These are phyloP conservation scores for Proteles cristata DNA, from an alignment of 2,113 vertebrate genomes.

Conservation along the genomic window DNA sequence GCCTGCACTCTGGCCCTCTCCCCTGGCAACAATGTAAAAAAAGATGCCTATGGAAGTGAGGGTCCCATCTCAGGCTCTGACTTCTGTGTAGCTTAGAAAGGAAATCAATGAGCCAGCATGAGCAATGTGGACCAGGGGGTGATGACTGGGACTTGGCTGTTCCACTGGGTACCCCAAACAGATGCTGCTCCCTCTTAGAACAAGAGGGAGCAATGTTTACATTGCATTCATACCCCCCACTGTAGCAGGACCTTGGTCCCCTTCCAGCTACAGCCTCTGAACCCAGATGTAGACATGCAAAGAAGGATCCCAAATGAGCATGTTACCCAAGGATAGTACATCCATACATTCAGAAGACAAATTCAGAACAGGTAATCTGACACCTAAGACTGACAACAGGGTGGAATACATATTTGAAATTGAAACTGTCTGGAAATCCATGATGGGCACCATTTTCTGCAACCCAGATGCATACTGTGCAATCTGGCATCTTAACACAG, in stretches of 20 bases:
- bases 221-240: neutral
- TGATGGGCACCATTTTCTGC: neutral
- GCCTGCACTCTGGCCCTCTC: neutral
- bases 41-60: neutral
- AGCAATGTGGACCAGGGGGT: neutral
- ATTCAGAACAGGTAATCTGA: neutral
- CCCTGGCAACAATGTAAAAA: neutral
- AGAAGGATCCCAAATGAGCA: neutral
- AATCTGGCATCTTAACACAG: neutral
- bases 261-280: neutral
- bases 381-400: neutral
- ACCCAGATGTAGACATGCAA: neutral
- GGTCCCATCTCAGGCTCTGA: neutral
- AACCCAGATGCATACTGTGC: neutral
- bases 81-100: neutral
- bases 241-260: neutral
- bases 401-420: neutral
- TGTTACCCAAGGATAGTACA: neutral
- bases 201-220: neutral
- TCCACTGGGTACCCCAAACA: neutral
- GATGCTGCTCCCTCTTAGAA: neutral
- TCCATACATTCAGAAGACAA: neutral
- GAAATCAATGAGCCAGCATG: neutral
- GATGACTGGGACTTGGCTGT: neutral
- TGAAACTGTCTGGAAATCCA: neutral